A percentile compares a stretch with the other conserved stretches of the same genome.
phyloP scores from a whole-genome alignment of 2,113 vertebrate species.

The Corythornis madagascariensis region DNA sequence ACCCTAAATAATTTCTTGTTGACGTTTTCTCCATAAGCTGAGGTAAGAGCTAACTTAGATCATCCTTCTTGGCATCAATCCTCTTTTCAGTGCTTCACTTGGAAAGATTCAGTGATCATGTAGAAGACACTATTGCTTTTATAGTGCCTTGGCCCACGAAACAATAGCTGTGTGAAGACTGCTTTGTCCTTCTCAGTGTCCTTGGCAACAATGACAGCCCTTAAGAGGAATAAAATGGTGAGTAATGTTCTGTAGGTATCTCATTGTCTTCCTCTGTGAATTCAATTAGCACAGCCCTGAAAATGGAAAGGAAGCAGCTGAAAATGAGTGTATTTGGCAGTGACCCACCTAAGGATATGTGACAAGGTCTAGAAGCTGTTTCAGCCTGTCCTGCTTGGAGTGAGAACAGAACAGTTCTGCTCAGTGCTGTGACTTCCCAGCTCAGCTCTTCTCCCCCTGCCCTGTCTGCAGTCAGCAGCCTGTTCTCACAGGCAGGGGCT shows the following conservation, averaged over 20 bases:
- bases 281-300: not conserved
- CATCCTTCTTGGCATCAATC: slow-evolving; percentile 18
- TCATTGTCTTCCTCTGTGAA: not conserved
- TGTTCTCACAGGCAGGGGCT: no score
- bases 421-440: no score
- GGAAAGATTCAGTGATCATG: slow-evolving; percentile 52
- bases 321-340: not conserved
- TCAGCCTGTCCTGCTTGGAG: not conserved
- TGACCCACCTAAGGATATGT: not conserved
- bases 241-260: not conserved
- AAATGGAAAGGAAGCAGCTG: not conserved
- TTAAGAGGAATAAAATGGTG: not conserved
- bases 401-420: no score
- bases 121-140: slow-evolving; percentile 40
- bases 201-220: not conserved
- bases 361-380: not conserved
- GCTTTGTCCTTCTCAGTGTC: slow-evolving; percentile 15
- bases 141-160: slow-evolving; percentile 36
- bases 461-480: no score
- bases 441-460: no score
- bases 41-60: slow-evolving; percentile 32
- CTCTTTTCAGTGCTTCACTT: not conserved
- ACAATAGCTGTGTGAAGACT: not conserved
- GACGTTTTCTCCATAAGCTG: not conserved
- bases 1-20: slow-evolving; percentile 30